A percentile compares a stretch with the other conserved stretches of the same genome.
Evolutionary conservation across 1,140 invertebrate species (phyloP).

Genomic region (Drosophila sproati): DNA sequence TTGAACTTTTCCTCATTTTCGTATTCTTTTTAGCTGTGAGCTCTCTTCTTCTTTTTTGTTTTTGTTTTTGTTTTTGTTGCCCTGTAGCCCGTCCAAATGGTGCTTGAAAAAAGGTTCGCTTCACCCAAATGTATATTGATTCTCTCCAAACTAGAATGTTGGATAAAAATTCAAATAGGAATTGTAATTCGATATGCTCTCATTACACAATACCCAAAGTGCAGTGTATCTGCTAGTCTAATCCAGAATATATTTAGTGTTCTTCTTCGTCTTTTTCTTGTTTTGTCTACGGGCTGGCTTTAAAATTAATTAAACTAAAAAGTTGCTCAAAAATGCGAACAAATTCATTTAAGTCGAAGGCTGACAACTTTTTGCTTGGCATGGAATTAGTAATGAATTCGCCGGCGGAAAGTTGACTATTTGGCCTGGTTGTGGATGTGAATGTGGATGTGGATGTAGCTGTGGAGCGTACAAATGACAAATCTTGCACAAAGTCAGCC

Average conservation of each 20-base stretch:
- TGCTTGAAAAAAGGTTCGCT: too few relatives aligned
- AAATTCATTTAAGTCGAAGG: slow-evolving; percentile 62
- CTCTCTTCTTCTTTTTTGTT: neutral
- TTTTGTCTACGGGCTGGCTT: slow-evolving; percentile 31
- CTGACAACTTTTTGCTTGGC: slow-evolving; percentile 23
- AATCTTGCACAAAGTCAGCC: slow-evolving; percentile 44
- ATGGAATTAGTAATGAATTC: slow-evolving; percentile 62
- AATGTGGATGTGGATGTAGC: neutral
- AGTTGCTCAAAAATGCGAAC: slow-evolving; percentile 62
- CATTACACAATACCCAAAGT: too few relatives aligned
- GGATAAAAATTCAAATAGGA: too few relatives aligned
- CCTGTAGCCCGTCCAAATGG: neutral
- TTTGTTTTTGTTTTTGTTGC: neutral
- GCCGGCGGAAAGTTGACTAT: slow-evolving; percentile 1
- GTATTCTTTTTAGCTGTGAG: neutral
- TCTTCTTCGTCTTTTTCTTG: neutral
- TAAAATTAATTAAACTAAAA: slow-evolving; percentile 75
- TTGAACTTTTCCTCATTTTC: slow-evolving; percentile 45
- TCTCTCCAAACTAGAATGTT: too few relatives aligned
- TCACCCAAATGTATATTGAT: too few relatives aligned
- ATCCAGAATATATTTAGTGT: neutral
- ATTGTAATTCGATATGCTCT: too few relatives aligned
- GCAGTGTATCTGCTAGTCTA: neutral
- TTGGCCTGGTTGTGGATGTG: neutral
- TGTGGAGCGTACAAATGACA: neutral